A percentile compares a stretch with the other conserved stretches of the same genome.
Evolutionary conservation across 2,888 invertebrate genomes (phyloP).

Genomic region (Vandiemenella viatica): DNA sequence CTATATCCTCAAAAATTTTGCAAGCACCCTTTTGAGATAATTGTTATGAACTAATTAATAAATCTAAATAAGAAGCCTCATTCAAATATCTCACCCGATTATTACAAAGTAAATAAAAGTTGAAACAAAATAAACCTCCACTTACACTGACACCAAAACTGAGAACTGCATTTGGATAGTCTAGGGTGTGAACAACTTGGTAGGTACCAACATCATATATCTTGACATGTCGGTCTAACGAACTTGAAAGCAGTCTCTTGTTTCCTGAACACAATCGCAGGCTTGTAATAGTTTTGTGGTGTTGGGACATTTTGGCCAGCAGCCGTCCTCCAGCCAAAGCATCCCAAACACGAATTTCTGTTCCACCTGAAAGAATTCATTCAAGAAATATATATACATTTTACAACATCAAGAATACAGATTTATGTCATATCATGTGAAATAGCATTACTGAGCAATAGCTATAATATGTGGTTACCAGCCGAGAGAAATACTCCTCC

Average conservation of each 20-base stretch:
- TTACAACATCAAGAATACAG: no score
- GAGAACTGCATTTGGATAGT: conserved; percentile 80
- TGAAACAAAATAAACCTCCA: no score
- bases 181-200: conserved; percentile 73
- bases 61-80: no score
- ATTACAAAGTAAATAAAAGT: no score
- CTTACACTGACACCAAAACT: conserved; percentile 59
- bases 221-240: conserved; percentile 86
- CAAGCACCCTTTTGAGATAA: no score
- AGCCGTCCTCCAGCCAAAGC: conserved; percentile 73
- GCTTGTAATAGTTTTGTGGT: conserved; percentile 91
- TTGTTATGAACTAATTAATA: no score
- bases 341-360: conserved; percentile 87
- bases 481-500: conserved; percentile 85
- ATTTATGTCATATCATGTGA: no score
- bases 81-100: no score
- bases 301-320: conserved; percentile 70
- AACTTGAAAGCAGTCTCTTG: conserved; percentile 71
- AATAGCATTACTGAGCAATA: no score
- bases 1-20: no score
- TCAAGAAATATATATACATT: no score
- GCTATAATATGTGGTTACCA: no score
- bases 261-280: conserved; percentile 67
- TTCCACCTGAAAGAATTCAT: conserved; percentile 53
- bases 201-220: conserved; percentile 78